A percentile compares a stretch with the other conserved stretches of the same genome.
These are phyloP conservation scores for Pristionchus entomophagus DNA, from an alignment of 2,888 invertebrate species.

Conservation along the genomic window DNA sequence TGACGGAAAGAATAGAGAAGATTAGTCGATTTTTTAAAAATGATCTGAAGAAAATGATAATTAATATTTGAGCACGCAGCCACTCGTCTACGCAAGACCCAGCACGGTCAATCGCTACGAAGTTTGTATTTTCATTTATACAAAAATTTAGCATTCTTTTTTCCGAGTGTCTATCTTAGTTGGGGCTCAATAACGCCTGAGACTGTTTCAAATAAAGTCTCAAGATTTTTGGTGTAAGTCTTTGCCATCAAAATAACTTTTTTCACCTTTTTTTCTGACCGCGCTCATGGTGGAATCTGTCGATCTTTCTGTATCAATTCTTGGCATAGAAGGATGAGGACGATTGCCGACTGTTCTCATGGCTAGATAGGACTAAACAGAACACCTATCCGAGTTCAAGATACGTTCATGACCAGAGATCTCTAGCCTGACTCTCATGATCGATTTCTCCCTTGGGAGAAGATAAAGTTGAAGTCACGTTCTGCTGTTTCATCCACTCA, in stretches of 20 bases:
- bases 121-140: background rate
- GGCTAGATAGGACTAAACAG: too few relatives aligned
- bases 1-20: too few relatives aligned
- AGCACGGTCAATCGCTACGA: conserved; percentile 71
- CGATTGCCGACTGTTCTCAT: background rate
- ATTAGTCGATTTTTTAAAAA: background rate
- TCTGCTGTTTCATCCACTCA: background rate
- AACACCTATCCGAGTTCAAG: background rate
- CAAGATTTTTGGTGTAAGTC: too few relatives aligned
- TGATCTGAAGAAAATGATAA: background rate
- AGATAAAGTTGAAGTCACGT: background rate
- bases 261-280: too few relatives aligned
- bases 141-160: too few relatives aligned
- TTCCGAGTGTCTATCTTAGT: too few relatives aligned
- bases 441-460: background rate
- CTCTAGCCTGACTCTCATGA: background rate
- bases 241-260: too few relatives aligned
- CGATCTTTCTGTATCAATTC: too few relatives aligned
- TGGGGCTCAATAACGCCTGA: too few relatives aligned
- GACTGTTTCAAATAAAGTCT: too few relatives aligned
- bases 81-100: conserved; percentile 75
- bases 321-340: too few relatives aligned
- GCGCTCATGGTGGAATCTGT: too few relatives aligned
- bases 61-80: conserved; percentile 70
- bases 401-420: background rate